Percentiles rank a stretch among this genome's conserved stretches.
Evolutionary conservation across 1,140 invertebrate genomes (phyloP).

Genomic region (Callitettix versicolor): DNA sequence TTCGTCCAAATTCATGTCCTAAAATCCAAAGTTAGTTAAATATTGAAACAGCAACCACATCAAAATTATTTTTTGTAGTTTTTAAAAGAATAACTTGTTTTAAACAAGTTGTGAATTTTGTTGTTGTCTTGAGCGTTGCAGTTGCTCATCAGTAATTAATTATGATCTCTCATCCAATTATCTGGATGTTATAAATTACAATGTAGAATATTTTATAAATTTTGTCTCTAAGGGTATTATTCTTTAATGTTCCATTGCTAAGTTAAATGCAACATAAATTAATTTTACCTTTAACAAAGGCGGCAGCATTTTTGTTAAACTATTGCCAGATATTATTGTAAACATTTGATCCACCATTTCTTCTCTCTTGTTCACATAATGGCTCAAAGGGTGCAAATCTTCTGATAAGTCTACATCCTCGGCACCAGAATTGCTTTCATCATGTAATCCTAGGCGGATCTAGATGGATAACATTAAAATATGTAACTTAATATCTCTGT

Average conservation of each 20-base stretch:
- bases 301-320: constrained; percentile 26
- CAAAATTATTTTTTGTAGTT: too few relatives aligned
- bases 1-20: constrained; percentile 24
- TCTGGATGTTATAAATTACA: too few relatives aligned
- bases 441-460: neutral
- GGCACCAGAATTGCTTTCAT: constrained; percentile 11
- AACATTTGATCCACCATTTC: constrained; percentile 29
- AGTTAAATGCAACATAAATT: too few relatives aligned
- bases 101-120: too few relatives aligned
- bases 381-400: constrained; percentile 25
- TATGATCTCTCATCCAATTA: too few relatives aligned
- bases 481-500: too few relatives aligned
- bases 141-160: too few relatives aligned
- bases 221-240: too few relatives aligned
- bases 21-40: constrained; percentile 10
- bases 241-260: too few relatives aligned
- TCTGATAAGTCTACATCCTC: constrained; percentile 20
- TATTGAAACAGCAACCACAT: neutral
- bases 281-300: constrained; percentile 27
- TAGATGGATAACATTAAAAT: neutral
- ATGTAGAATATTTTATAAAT: too few relatives aligned
- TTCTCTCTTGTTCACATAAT: constrained; percentile 26
- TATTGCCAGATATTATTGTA: constrained; percentile 21
- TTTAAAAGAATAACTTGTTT: too few relatives aligned
- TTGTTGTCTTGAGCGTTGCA: too few relatives aligned